Conservation (phyloP, 1,140 invertebrate genomes). For the Sinonovacula constricta region DNA sequence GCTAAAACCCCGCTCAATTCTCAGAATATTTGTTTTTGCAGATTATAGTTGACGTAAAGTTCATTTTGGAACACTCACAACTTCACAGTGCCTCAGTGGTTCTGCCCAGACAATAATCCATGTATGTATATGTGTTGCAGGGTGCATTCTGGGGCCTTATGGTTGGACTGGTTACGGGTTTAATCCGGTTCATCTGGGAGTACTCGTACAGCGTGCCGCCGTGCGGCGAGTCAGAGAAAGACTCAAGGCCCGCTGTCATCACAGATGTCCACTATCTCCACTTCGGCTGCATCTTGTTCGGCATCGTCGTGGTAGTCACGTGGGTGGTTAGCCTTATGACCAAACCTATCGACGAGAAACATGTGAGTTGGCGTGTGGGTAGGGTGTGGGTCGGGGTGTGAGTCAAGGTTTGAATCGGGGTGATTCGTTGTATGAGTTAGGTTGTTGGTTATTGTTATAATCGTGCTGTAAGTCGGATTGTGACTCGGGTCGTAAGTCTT, state of each 20-base stretch:
- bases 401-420: neutral
- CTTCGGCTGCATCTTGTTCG: constrained; percentile 78
- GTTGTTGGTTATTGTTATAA: neutral
- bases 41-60: no score
- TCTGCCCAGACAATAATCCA: no score
- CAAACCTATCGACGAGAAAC: constrained; percentile 70
- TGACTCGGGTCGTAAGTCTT: neutral
- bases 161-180: constrained; percentile 79
- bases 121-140: no score
- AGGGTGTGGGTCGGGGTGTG: no score
- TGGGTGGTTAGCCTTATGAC: constrained; percentile 76
- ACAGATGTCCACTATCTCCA: constrained; percentile 78
- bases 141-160: constrained; percentile 83
- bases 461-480: neutral
- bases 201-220: constrained; percentile 71
- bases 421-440: neutral
- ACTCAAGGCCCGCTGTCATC: constrained; percentile 71
- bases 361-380: constrained; percentile 70
- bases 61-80: no score
- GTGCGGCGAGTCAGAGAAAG: constrained; percentile 66
- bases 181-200: constrained; percentile 78
- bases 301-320: constrained; percentile 67
- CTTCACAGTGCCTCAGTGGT: no score
- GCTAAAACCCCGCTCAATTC: no score
- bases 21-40: no score